Evolutionary conservation across 2,888 invertebrate genomes (phyloP).

Genomic region (Camptogramma bilineatum): DNA sequence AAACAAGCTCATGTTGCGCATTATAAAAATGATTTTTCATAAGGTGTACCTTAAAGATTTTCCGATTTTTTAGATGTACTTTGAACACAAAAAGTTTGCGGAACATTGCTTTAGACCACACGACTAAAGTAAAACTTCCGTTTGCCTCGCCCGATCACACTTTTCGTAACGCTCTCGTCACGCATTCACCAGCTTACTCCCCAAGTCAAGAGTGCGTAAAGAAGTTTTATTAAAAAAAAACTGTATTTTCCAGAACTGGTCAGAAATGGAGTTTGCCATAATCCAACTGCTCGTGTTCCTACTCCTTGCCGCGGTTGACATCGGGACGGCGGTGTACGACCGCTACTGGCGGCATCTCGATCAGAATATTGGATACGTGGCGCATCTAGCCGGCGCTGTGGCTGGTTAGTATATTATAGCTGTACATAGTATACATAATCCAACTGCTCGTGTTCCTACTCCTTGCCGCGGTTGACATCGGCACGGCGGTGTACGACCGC

Average conservation of each 20-base stretch:
- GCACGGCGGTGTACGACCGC: conserved; percentile 95
- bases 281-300: conserved; percentile 93
- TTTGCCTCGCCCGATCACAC: too few species aligned
- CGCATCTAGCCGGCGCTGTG: conserved; percentile 96
- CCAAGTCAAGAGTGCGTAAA: neutral
- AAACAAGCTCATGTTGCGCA: too few species aligned
- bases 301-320: conserved; percentile 92
- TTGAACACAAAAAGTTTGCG: too few species aligned
- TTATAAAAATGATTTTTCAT: too few species aligned
- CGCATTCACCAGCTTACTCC: too few species aligned
- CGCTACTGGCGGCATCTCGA: conserved; percentile 89
- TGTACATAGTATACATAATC: too few species aligned
- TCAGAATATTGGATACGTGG: conserved; percentile 96
- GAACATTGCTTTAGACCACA: too few species aligned
- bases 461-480: conserved; percentile 93
- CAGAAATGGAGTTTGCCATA: conserved; percentile 97
- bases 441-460: conserved; percentile 93
- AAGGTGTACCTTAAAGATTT: too few species aligned
- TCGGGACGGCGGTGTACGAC: conserved; percentile 96
- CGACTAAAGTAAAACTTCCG: too few species aligned
- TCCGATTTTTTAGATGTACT: too few species aligned
- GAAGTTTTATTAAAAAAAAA: neutral
- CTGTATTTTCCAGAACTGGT: conserved; percentile 91
- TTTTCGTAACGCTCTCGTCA: too few species aligned
- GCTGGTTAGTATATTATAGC: conserved; percentile 88